Percentiles rank a stretch among this genome's conserved stretches.
Evolutionary conservation across 2,888 invertebrate genomes (phyloP).

Genomic region (Slavum lentiscoides): DNA sequence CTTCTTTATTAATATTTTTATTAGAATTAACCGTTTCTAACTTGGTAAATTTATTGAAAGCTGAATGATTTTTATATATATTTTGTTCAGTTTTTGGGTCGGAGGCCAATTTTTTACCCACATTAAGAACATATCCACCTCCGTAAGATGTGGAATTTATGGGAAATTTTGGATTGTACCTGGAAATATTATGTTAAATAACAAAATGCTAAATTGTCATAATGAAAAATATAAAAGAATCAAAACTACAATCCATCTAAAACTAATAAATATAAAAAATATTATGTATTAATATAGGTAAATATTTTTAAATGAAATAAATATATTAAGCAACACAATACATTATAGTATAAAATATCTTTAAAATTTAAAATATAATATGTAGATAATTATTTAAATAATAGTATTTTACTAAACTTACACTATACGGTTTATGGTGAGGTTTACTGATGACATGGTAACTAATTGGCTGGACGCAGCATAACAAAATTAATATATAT

Average conservation of each 20-base stretch:
- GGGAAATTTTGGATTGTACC: conserved; percentile 42
- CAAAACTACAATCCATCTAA: conserved; percentile 18
- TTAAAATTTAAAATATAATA: conserved; percentile 9
- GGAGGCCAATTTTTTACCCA: conserved; percentile 48
- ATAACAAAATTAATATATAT: conserved; percentile 55
- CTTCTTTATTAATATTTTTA: conserved; percentile 47
- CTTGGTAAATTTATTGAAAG: conserved; percentile 45
- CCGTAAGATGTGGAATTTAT: conserved; percentile 42
- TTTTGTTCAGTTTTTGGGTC: conserved; percentile 45
- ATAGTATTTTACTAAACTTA: conserved; percentile 67
- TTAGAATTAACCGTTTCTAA: conserved; percentile 40
- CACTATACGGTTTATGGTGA: conserved; percentile 90
- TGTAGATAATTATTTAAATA: background rate
- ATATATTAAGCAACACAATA: conserved; percentile 4
- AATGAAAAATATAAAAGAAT: conserved; percentile 7
- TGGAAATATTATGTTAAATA: conserved; percentile 44
- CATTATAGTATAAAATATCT: background rate
- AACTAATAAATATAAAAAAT: background rate
- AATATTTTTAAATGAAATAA: background rate
- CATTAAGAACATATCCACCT: conserved; percentile 48
- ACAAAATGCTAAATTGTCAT: conserved; percentile 26
- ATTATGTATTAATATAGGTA: background rate
- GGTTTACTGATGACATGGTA: conserved; percentile 89
- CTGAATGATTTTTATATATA: conserved; percentile 44
- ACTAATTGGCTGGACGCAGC: conserved; percentile 78